phyloP scores from a whole-genome alignment of 2,113 vertebrate species.

The Nesoenas mayeri region DNA sequence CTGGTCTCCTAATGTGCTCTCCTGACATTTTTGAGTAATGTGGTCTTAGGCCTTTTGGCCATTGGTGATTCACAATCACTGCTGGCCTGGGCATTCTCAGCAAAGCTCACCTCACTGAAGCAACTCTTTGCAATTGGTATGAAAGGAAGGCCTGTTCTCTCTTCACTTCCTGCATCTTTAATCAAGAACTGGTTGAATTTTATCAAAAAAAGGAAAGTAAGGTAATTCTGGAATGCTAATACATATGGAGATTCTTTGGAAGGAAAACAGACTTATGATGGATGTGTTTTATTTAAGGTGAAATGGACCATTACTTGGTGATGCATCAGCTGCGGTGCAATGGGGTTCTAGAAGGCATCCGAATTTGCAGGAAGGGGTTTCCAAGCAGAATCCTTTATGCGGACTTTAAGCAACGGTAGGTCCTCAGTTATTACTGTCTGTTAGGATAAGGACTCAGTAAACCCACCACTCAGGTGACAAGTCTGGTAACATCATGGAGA shows the following conservation, averaged over 20 bases:
- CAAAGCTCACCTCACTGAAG: background rate
- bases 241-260: background rate
- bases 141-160: background rate
- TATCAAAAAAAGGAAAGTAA: background rate
- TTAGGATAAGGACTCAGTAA: background rate
- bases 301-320: constrained; percentile 88
- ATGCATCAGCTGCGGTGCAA: constrained; percentile 90
- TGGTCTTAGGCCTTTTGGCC: background rate
- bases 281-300: constrained; percentile 70
- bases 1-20: background rate
- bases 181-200: background rate
- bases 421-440: background rate
- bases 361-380: constrained; percentile 91
- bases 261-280: background rate
- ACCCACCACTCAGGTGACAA: background rate
- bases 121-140: background rate
- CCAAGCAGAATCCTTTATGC: constrained; percentile 89
- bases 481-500: background rate
- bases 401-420: constrained; percentile 89
- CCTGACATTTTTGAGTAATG: background rate
- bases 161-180: background rate
- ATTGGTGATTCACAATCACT: background rate
- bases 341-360: constrained; percentile 88
- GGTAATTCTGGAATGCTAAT: background rate
- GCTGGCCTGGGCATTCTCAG: background rate